Conservation (phyloP, 1,140 invertebrate species). For the Neodiprion fabricii region DNA sequence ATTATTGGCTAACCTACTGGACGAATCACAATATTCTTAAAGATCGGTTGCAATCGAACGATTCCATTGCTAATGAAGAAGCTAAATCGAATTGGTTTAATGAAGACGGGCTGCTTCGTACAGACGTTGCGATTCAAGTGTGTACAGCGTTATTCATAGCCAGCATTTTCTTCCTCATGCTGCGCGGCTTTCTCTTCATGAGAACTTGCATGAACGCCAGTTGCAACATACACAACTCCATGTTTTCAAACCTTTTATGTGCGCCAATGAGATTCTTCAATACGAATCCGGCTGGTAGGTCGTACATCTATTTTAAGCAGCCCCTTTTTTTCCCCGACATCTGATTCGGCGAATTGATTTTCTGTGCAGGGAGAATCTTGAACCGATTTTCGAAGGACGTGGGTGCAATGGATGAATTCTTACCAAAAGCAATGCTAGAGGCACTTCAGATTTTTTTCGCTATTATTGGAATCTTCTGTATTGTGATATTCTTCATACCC, state of each 20-base stretch:
- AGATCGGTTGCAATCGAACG: no score
- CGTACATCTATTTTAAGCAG: not conserved
- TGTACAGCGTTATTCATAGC: slow-evolving; percentile 39
- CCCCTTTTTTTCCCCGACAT: not conserved
- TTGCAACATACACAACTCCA: slow-evolving; percentile 70
- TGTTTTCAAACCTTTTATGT: slow-evolving; percentile 68
- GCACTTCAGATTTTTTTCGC: slow-evolving; percentile 68
- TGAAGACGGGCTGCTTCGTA: no score
- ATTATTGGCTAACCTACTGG: no score
- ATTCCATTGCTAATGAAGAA: no score
- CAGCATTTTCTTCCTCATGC: slow-evolving; percentile 48
- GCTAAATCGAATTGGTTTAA: no score
- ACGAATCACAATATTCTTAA: no score
- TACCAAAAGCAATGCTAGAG: slow-evolving; percentile 79
- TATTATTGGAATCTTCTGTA: slow-evolving; percentile 68
- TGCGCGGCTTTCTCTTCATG: slow-evolving; percentile 59
- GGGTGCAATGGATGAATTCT: slow-evolving; percentile 81
- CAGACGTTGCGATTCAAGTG: no score
- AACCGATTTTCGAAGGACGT: slow-evolving; percentile 89
- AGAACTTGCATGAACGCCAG: slow-evolving; percentile 72
- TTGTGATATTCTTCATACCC: slow-evolving; percentile 78
- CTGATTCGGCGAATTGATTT: slow-evolving; percentile 18
- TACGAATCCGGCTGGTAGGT: slow-evolving; percentile 68
- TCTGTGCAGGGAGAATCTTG: slow-evolving; percentile 72
- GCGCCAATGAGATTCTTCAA: slow-evolving; percentile 75